These are phyloP conservation scores for Ascidia mentula DNA, from an alignment of 23 tunicate genomes.

Conservation along the genomic window DNA sequence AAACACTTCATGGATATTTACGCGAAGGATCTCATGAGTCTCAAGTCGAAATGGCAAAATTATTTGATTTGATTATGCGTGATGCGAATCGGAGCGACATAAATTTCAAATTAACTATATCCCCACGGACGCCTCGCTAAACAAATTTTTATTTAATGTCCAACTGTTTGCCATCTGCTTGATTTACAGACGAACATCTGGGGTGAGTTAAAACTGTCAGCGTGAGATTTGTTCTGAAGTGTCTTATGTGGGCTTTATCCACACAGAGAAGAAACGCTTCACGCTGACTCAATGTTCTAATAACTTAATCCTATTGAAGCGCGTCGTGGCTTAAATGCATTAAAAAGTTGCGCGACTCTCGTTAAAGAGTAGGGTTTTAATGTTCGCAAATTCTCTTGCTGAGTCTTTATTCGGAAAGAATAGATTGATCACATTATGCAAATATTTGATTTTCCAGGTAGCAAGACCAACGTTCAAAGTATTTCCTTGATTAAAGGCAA, in stretches of 20 bases:
- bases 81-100: not conserved
- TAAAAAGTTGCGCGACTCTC: not conserved
- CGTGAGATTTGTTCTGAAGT: not conserved
- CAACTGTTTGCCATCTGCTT: slow-evolving; percentile 1
- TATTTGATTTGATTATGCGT: not conserved
- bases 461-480: too few relatives aligned
- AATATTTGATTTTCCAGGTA: too few relatives aligned
- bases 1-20: too few relatives aligned
- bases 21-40: too few relatives aligned
- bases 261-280: slow-evolving; percentile 4
- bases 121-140: not conserved
- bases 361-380: not conserved
- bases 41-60: not conserved
- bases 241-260: not conserved
- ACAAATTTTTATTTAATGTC: not conserved
- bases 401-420: too few relatives aligned
- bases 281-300: slow-evolving; percentile 6
- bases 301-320: not conserved
- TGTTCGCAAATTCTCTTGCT: too few relatives aligned
- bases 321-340: not conserved
- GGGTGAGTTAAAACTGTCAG: not conserved
- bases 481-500: too few relatives aligned
- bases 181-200: not conserved
- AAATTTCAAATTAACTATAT: not conserved
- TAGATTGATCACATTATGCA: too few relatives aligned